Conservation (phyloP, 2,888 invertebrate genomes). For the Tribolium freemani region DNA sequence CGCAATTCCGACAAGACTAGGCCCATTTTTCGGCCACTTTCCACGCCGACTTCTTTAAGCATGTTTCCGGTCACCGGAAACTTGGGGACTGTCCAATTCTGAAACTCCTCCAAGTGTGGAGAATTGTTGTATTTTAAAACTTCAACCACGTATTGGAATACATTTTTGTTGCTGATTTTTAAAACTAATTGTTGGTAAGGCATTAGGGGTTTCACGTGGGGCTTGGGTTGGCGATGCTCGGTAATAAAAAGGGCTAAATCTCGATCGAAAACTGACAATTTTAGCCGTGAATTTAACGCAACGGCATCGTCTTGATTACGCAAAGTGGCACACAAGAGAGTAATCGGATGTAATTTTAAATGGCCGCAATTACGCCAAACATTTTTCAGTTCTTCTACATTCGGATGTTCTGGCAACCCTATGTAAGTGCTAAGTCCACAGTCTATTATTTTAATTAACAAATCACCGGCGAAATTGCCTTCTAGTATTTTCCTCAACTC, state of each 20-base stretch:
- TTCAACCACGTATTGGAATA: slow-evolving; percentile 80
- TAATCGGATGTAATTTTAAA: slow-evolving; percentile 77
- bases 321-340: slow-evolving; percentile 80
- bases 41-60: slow-evolving; percentile 74
- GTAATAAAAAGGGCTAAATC: slow-evolving; percentile 85
- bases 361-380: slow-evolving; percentile 73
- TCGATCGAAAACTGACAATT: slow-evolving; percentile 87
- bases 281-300: slow-evolving; percentile 80
- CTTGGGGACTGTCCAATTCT: slow-evolving; percentile 81
- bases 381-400: slow-evolving; percentile 77
- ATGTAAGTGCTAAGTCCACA: slow-evolving; percentile 81
- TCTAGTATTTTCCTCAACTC: slow-evolving; percentile 91
- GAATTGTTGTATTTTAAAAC: slow-evolving; percentile 83
- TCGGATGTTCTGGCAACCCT: slow-evolving; percentile 79
- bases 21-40: slow-evolving; percentile 77
- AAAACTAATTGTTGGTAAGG: slow-evolving; percentile 80
- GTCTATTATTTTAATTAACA: slow-evolving; percentile 82
- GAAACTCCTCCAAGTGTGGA: slow-evolving; percentile 73
- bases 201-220: slow-evolving; percentile 71
- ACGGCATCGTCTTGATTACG: slow-evolving; percentile 79
- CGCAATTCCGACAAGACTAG: slow-evolving; percentile 78
- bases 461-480: slow-evolving; percentile 84
- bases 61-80: slow-evolving; percentile 87
- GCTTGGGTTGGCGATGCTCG: slow-evolving; percentile 74
- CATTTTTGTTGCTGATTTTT: slow-evolving; percentile 75